Percentiles rank a stretch among this genome's conserved stretches.
These are phyloP conservation scores for Oriolus oriolus DNA, from an alignment of 2,113 vertebrate genomes.

Conservation along the genomic window DNA sequence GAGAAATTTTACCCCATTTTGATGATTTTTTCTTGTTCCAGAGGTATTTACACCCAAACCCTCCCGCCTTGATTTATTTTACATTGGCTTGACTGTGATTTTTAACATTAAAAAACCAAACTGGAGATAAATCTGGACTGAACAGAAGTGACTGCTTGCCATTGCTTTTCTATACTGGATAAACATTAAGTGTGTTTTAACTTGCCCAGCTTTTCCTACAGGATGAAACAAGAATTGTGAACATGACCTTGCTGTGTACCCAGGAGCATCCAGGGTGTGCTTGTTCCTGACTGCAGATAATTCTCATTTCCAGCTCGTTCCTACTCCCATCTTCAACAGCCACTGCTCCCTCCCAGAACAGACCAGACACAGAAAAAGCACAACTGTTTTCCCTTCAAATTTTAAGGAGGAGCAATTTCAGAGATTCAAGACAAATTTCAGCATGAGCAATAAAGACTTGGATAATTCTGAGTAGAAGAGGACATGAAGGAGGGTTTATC, in stretches of 20 bases:
- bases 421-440: not conserved
- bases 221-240: not conserved
- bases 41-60: not conserved
- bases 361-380: rapidly evolving
- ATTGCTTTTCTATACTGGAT: not conserved
- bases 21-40: not conserved
- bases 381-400: not conserved
- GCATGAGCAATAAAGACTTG: not conserved
- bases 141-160: not conserved
- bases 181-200: not conserved
- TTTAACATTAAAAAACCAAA: not conserved
- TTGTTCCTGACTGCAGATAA: not conserved
- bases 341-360: not conserved
- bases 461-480: not conserved
- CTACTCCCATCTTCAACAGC: not conserved
- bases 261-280: not conserved
- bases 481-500: not conserved
- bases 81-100: not conserved
- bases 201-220: not conserved
- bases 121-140: not conserved
- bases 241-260: not conserved
- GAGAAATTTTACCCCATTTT: not conserved
- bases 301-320: not conserved
- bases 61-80: not conserved
- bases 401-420: not conserved